Evolutionary conservation across 1,140 invertebrate genomes (phyloP).

Genomic region (Neodiprion lecontei): DNA sequence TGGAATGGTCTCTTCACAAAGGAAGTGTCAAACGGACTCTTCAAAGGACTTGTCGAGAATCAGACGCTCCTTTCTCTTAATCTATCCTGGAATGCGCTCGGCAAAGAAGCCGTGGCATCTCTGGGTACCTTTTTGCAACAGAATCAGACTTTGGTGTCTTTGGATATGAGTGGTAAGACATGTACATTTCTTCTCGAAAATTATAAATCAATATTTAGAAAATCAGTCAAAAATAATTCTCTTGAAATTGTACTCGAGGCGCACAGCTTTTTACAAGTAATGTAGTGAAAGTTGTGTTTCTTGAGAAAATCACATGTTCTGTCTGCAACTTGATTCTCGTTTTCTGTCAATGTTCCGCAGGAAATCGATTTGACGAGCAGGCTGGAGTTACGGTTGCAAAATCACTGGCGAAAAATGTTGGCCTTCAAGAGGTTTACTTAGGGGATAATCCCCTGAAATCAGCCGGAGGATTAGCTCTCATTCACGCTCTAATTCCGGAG

Average conservation of each 20-base stretch:
- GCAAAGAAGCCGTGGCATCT: slow-evolving; percentile 29
- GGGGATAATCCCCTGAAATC: slow-evolving; percentile 47
- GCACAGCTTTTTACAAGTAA: neutral
- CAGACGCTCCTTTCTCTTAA: slow-evolving; percentile 40
- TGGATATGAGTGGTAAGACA: slow-evolving; percentile 45
- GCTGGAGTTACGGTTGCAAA: slow-evolving; percentile 38
- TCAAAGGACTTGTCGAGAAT: slow-evolving; percentile 42
- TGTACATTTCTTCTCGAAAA: neutral
- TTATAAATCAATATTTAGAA: neutral
- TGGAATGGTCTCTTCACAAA: slow-evolving; percentile 55
- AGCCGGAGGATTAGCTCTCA: slow-evolving; percentile 38
- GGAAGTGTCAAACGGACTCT: slow-evolving; percentile 44
- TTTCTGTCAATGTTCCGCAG: slow-evolving; percentile 29
- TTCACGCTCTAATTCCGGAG: slow-evolving; percentile 31
- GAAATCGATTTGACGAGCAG: slow-evolving; percentile 42
- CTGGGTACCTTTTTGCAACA: slow-evolving; percentile 36
- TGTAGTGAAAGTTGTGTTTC: too few relatives aligned
- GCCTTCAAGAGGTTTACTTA: slow-evolving; percentile 41
- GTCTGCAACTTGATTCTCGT: neutral
- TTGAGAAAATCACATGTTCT: too few relatives aligned
- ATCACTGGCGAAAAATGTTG: slow-evolving; percentile 41
- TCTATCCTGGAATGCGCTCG: slow-evolving; percentile 56
- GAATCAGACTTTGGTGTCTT: slow-evolving; percentile 29
- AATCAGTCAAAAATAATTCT: neutral
- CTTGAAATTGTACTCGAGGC: neutral